Percentiles rank a stretch among this genome's conserved stretches.
Evolutionary conservation across 2,113 vertebrate species (phyloP).

Genomic region (Chionomys nivalis): DNA sequence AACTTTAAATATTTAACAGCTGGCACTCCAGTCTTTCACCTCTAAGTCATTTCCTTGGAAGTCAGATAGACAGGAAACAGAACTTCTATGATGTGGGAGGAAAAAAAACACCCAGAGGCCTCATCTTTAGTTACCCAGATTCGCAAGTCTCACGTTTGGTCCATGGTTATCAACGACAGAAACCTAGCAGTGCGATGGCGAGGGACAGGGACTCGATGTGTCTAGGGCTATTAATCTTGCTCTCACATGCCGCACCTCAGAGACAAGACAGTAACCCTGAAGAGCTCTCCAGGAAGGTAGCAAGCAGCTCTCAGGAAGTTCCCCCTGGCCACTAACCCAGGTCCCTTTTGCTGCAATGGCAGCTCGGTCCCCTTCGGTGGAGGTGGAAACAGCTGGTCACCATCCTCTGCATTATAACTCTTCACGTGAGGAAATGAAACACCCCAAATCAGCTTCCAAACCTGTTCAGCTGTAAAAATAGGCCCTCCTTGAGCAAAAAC

Average conservation of each 20-base stretch:
- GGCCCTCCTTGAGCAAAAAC: constrained; percentile 86
- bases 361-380: not conserved
- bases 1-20: constrained; percentile 15
- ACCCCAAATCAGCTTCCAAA: constrained; percentile 84
- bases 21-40: not conserved
- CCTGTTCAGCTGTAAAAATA: constrained; percentile 87
- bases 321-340: constrained; percentile 64
- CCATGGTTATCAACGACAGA: not conserved
- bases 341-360: constrained; percentile 34
- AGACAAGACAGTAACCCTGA: not conserved
- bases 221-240: not conserved
- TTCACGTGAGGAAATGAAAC: constrained; percentile 82
- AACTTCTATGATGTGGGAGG: not conserved
- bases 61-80: constrained; percentile 43
- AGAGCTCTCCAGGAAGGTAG: not conserved
- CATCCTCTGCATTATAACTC: constrained; percentile 70
- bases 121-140: constrained; percentile 7
- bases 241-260: not conserved
- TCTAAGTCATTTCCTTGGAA: constrained; percentile 11
- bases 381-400: constrained; percentile 77
- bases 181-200: not conserved
- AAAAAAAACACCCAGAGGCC: not conserved
- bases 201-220: not conserved
- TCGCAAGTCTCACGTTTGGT: not conserved
- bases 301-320: constrained; percentile 54